Percentiles rank a stretch among this genome's conserved stretches.
These are phyloP conservation scores for Ptilodon capucinus DNA, from an alignment of 2,888 invertebrate genomes.

Conservation along the genomic window DNA sequence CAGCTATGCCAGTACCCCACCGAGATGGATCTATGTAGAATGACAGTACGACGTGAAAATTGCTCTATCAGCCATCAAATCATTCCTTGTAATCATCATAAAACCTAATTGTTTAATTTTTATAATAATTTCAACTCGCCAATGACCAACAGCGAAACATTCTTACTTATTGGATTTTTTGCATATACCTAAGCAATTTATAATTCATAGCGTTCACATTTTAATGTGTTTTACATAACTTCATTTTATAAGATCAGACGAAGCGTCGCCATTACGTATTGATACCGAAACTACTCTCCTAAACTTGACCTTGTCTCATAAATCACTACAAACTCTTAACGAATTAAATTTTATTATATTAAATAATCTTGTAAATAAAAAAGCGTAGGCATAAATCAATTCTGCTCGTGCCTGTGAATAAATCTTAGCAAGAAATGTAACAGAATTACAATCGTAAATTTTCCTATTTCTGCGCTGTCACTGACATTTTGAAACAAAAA, in stretches of 20 bases:
- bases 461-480: conserved; percentile 40
- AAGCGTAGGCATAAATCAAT: conserved; percentile 26
- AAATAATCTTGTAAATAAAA: conserved; percentile 19
- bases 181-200: neutral
- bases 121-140: neutral
- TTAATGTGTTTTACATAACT: neutral
- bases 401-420: conserved; percentile 17
- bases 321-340: conserved; percentile 17
- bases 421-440: conserved; percentile 26
- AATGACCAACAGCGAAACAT: neutral
- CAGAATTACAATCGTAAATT: conserved; percentile 23
- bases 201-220: neutral
- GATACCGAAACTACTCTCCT: conserved; percentile 2
- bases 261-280: neutral
- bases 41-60: conserved; percentile 25
- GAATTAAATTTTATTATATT: conserved; percentile 24
- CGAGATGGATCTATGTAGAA: conserved; percentile 46
- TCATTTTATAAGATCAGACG: neutral
- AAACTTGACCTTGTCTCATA: conserved; percentile 18
- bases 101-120: conserved; percentile 1
- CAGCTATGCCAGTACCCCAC: conserved; percentile 31
- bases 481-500: conserved; percentile 43
- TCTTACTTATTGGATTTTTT: neutral
- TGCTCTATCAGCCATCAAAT: conserved; percentile 31
- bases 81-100: conserved; percentile 1